These are phyloP conservation scores for Masnerella sp. DNA, from an alignment of 2,888 invertebrate genomes.

Conservation along the genomic window DNA sequence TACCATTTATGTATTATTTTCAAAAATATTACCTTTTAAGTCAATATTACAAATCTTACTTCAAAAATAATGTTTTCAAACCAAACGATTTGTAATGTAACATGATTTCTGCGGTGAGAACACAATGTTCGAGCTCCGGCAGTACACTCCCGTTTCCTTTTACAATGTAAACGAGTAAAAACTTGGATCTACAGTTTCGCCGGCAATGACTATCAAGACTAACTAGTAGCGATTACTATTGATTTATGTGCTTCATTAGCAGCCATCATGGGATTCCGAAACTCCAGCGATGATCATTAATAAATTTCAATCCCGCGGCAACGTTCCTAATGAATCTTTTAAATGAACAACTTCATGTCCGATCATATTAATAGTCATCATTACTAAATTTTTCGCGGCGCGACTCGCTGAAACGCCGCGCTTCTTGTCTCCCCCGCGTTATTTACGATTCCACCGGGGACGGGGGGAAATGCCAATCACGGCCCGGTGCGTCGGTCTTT, in stretches of 20 bases:
- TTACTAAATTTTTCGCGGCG: slow-evolving; percentile 18
- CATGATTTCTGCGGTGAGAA: too few species aligned
- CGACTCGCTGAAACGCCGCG: background rate
- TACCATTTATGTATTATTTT: too few species aligned
- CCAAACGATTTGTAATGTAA: too few species aligned
- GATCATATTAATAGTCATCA: slow-evolving; percentile 26
- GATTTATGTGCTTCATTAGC: slow-evolving; percentile 38
- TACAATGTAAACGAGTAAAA: slow-evolving; percentile 6
- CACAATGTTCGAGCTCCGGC: background rate
- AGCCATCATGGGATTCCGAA: slow-evolving; percentile 28
- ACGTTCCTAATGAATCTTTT: slow-evolving; percentile 31
- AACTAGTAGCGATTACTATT: slow-evolving; percentile 37
- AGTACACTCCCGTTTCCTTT: slow-evolving; percentile 2
- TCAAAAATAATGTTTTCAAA: too few species aligned
- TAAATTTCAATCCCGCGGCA: slow-evolving; percentile 36
- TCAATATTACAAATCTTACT: too few species aligned
- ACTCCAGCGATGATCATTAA: slow-evolving; percentile 31
- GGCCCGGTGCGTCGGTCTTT: slow-evolving; percentile 5
- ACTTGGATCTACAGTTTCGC: slow-evolving; percentile 7
- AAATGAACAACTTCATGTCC: slow-evolving; percentile 37
- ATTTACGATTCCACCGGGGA: slow-evolving; percentile 5
- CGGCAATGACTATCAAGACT: slow-evolving; percentile 10
- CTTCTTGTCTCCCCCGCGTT: slow-evolving; percentile 6
- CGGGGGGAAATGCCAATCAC: slow-evolving; percentile 15
- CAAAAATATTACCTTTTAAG: too few species aligned